Evolutionary conservation across 2,113 vertebrate genomes (phyloP), one percentile per base, ranked within the genome.

Genomic region (Trichomycterus rosablanca): DNA sequence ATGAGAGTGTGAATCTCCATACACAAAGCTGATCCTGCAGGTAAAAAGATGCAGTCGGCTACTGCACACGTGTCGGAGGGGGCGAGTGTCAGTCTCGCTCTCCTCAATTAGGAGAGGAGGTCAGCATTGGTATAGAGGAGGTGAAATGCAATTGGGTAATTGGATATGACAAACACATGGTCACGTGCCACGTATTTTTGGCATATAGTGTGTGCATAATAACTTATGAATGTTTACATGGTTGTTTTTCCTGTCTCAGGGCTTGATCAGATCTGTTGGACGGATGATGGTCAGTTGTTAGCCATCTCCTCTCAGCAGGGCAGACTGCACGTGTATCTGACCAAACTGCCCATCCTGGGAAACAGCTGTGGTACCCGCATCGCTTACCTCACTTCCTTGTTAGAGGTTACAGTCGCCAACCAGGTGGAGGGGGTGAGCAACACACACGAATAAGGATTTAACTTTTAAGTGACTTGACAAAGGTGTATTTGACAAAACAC

Each of bases 241-340:
- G 2, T 7, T 7, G 14, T 15, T 3, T 63, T 7, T 35, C n/a
- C 6, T 66, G n/a, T 76, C 82, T 69, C 82, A 99, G 96, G 96
- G 68, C 77, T 94, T 72, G 91, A 92, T 77, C 86, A 91, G 44
- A 78, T 99, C 63, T 89, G 85, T 70, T 99, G 96, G 96, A 97
- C 95, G 43, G 96, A 98, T 42, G 96, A 99, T 18, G 96, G 96
- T 1, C 95, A 97, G 74, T 73, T 99, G 66, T 75, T 99, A 78
- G 94, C 94, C 0, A 68, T 97, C 34, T 97, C 95, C 51, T 95
- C 92, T 22, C 89, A 87, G 66, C 88, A 77, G 69, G 95, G 94
- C 57, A 87, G 90, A 0, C 85, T 99, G 10, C 93, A 96, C 1
- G 90, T 97, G 42, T 98, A 96, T 81, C 79, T 99, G 69, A 97